Conservation (phyloP, 1,140 invertebrate genomes). For the Drosophila willistoni region DNA sequence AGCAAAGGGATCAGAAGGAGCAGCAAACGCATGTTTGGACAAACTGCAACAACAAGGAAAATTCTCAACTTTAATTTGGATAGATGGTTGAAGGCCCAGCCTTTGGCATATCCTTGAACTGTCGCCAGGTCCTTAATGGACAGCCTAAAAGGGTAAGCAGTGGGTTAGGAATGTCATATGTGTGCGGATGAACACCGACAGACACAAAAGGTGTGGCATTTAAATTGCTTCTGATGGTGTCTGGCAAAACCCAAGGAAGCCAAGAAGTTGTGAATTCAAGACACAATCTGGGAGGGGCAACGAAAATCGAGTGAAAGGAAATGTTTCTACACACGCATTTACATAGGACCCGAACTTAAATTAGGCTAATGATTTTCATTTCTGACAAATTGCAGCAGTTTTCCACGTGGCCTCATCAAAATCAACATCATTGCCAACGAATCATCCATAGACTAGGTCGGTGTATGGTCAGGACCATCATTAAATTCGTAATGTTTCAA, state of each 20-base stretch:
- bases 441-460: conserved; percentile 23
- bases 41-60: not conserved
- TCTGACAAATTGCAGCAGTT: conserved; percentile 73
- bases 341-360: conserved; percentile 50
- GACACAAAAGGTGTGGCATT: conserved; percentile 70
- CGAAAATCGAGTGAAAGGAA: conserved; percentile 31
- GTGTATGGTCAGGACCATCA: conserved; percentile 42
- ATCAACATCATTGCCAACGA: not conserved
- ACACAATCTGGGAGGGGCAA: conserved; percentile 57
- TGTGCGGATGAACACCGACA: conserved; percentile 35
- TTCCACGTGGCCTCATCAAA: conserved; percentile 51
- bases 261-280: conserved; percentile 41
- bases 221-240: conserved; percentile 70
- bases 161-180: conserved; percentile 59
- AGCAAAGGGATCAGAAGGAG: conserved; percentile 54
- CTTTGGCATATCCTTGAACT: conserved; percentile 73
- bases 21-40: conserved; percentile 59
- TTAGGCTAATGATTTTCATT: conserved; percentile 75
- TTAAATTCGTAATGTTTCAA: conserved; percentile 47
- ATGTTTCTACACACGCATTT: conserved; percentile 59
- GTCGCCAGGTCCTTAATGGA: conserved; percentile 54
- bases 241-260: conserved; percentile 49
- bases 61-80: conserved; percentile 17
- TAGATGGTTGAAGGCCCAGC: conserved; percentile 61
- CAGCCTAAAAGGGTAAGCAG: not conserved